These are phyloP conservation scores for Columbina picui DNA, from an alignment of 2,113 vertebrate genomes.

Conservation along the genomic window DNA sequence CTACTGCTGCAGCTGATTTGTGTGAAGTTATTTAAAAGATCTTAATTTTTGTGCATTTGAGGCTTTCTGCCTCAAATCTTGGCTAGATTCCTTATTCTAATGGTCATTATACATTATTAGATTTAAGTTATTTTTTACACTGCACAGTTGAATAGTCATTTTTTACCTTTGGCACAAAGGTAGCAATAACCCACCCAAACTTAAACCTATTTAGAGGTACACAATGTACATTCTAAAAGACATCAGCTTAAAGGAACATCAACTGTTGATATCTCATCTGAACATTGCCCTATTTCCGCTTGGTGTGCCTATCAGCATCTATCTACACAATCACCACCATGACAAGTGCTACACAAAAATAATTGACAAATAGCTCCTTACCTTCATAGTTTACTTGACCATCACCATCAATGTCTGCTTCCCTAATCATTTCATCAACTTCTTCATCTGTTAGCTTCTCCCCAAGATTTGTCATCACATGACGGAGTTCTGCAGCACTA, in stretches of 20 bases:
- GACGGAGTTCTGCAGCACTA: constrained; percentile 97
- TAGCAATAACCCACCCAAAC: neutral
- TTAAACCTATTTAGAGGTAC: neutral
- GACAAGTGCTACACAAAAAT: neutral
- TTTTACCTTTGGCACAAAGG: neutral
- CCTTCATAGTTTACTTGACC: constrained; percentile 99
- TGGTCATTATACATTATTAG: neutral
- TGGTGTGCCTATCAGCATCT: neutral
- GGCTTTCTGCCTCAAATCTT: neutral
- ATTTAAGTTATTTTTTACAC: neutral
- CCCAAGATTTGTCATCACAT: constrained; percentile 99
- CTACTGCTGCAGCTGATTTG: neutral
- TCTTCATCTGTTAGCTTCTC: constrained; percentile 99
- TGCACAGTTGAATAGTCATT: neutral
- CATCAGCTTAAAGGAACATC: neutral
- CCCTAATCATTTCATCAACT: constrained; percentile 99
- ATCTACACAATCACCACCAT: neutral
- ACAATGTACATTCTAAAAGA: neutral
- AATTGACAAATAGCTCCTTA: constrained; percentile 47
- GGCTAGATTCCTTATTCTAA: neutral
- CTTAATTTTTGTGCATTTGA: neutral
- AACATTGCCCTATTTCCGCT: neutral
- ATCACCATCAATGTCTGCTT: constrained; percentile 99
- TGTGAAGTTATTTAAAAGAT: neutral
- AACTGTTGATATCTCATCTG: neutral